phyloP scores from a whole-genome alignment of 2,113 vertebrate species.

The Gopherus flavomarginatus region DNA sequence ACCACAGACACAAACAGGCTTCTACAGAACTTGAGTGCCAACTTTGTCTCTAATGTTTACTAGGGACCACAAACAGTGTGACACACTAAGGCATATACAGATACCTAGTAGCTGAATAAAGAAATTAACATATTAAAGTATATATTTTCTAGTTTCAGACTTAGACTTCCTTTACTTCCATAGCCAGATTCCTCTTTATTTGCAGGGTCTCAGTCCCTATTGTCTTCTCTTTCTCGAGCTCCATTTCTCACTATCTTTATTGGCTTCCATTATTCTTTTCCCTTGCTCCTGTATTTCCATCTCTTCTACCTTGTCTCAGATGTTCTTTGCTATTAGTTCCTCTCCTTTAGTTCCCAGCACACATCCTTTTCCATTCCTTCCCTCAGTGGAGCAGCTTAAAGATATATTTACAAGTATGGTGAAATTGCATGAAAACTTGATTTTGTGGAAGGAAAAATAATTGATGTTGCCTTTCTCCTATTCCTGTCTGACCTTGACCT shows the following conservation, averaged over 20 bases:
- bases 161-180: neutral
- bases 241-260: neutral
- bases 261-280: neutral
- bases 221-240: neutral
- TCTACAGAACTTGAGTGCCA: neutral
- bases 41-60: neutral
- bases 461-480: neutral
- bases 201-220: neutral
- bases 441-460: neutral
- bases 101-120: neutral
- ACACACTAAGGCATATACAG: neutral
- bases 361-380: neutral
- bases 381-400: neutral
- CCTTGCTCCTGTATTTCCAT: neutral
- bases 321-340: neutral
- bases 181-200: neutral
- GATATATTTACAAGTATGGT: neutral
- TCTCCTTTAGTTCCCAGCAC: neutral
- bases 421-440: neutral
- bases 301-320: neutral
- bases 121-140: neutral
- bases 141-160: neutral
- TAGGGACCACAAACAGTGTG: neutral
- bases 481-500: neutral
- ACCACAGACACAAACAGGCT: neutral